Evolutionary conservation across 2,113 vertebrate genomes (phyloP), one percentile per base, ranked within the genome.

Genomic region (Sander lucioperca): DNA sequence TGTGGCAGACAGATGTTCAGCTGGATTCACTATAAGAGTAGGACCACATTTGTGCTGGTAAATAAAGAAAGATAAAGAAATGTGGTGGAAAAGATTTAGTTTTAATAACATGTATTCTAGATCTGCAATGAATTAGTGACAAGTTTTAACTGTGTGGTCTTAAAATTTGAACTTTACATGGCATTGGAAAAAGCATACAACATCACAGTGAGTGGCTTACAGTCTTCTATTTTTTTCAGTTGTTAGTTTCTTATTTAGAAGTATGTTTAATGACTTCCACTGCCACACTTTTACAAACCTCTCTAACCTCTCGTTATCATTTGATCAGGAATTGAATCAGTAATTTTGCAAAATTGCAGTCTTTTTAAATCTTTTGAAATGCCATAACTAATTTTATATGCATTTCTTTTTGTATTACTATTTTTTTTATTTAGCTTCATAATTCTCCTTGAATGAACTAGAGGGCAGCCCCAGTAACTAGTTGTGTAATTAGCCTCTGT

Each of bases 381-480:
- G 0, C 21, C 19, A 39, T 8, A 39, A 39, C 39, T 56, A 4
- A 33, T n/a, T 81, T 36, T 13, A 67, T 54, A 14, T 54, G 19
- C 0, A 57, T 83, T 68, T 77, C 11, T 30, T 14, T 69, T 67
- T 76, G 30, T 9, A 23, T 39, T 9, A 59, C 30, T 14, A 39
- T 68, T 57, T 70, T 68, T 1, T 23, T 43, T 57, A 6, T n/a
- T 39, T 21, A 36, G 15, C 12, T 54, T 67, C 2, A 23, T 33
- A 58, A 18, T 75, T 86, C 23, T 62, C 75, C 70, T 56, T 56
- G 48, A 66, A 72, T 72, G 71, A 68, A 82, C 66, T 21, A 53
- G 19, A 80, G 59, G 51, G 53, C 33, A 58, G 58, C 43, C 62
- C 27, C 30, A 21, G 62, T 78, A 66, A 56, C 14, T 30, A 47